Conservation (phyloP, 2,888 invertebrate genomes). For the Candidula unifasciata region DNA sequence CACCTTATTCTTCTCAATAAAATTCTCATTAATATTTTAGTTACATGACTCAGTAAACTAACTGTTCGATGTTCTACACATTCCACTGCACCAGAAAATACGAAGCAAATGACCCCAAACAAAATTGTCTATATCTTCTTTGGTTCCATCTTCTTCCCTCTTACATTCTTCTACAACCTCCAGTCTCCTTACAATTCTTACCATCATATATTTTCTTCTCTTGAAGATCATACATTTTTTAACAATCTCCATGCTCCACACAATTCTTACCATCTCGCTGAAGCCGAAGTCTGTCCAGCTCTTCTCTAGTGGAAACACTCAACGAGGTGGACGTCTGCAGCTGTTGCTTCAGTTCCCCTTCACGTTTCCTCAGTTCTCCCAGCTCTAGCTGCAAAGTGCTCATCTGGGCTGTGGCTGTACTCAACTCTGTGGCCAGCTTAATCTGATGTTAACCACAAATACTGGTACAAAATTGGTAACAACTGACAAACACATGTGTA, state of each 20-base stretch:
- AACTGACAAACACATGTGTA: neutral
- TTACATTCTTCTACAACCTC: no score
- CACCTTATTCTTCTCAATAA: no score
- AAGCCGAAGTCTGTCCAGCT: slow-evolving; percentile 64
- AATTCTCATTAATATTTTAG: no score
- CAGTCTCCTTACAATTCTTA: slow-evolving; percentile 45
- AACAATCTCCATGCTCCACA: no score
- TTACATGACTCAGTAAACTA: no score
- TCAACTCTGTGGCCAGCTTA: slow-evolving; percentile 68
- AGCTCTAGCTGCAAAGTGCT: slow-evolving; percentile 72
- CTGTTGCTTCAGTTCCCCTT: slow-evolving; percentile 69
- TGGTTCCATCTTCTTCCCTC: no score
- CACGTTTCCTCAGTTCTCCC: slow-evolving; percentile 66
- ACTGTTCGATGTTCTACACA: no score
- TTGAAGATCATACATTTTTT: no score
- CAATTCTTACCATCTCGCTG: slow-evolving; percentile 65
- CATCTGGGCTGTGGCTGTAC: slow-evolving; percentile 70
- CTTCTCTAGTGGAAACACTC: slow-evolving; percentile 61
- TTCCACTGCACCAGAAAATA: no score
- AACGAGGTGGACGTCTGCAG: slow-evolving; percentile 61
- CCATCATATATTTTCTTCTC: slow-evolving; percentile 59
- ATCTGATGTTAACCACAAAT: slow-evolving; percentile 59
- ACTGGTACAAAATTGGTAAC: neutral
- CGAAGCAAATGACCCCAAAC: no score
- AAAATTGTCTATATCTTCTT: no score